Evolutionary conservation across 2,888 invertebrate species (phyloP).

Genomic region (Periphyllus acericola): DNA sequence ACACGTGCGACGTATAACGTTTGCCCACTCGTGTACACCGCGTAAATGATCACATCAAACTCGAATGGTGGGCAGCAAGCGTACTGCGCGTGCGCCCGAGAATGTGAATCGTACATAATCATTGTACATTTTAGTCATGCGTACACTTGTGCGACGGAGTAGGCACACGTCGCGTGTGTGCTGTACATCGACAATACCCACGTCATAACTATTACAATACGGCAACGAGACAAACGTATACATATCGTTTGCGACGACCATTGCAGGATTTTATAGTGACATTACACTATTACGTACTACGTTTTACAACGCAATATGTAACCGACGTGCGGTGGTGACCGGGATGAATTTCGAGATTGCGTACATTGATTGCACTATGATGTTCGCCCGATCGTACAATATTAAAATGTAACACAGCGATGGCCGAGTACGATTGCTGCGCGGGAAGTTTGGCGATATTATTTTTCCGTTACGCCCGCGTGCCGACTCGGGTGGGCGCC

Average conservation of each 20-base stretch:
- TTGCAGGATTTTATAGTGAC: background rate
- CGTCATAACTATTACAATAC: background rate
- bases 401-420: background rate
- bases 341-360: conserved; percentile 16
- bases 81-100: too few relatives aligned
- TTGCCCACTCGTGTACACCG: too few relatives aligned
- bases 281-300: background rate
- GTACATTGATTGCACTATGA: too few relatives aligned
- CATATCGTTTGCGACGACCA: too few relatives aligned
- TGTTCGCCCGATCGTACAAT: background rate
- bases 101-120: too few relatives aligned
- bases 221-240: conserved; percentile 3
- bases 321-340: background rate
- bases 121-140: too few relatives aligned
- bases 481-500: background rate
- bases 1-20: too few relatives aligned
- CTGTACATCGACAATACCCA: background rate
- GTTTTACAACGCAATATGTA: conserved; percentile 8
- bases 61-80: too few relatives aligned
- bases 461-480: background rate
- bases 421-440: background rate
- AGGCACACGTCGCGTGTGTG: background rate
- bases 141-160: background rate
- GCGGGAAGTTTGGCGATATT: background rate
- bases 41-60: too few relatives aligned